phyloP scores from a whole-genome alignment of 2,113 vertebrate species.

The Opisthocomus hoazin region DNA sequence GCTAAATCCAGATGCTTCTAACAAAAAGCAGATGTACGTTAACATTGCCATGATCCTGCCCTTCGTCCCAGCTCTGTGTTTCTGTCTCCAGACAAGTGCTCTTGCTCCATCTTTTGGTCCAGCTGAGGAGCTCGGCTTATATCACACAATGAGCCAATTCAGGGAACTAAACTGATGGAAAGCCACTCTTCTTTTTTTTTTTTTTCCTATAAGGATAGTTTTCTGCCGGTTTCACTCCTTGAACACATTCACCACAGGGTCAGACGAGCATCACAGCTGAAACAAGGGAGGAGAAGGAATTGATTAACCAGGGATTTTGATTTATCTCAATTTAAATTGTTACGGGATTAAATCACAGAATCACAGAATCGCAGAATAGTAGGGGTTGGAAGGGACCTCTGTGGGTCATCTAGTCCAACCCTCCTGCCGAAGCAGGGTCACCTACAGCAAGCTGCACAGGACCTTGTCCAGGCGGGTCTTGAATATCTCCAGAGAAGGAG shows the following conservation, averaged over 20 bases:
- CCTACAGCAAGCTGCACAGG: too few relatives aligned
- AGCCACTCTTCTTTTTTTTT: neutral
- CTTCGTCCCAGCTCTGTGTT: neutral
- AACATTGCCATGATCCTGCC: neutral
- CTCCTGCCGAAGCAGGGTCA: too few relatives aligned
- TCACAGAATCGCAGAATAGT: too few relatives aligned
- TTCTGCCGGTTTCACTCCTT: neutral
- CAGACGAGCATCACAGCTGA: neutral
- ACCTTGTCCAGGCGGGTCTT: too few relatives aligned
- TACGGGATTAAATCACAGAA: neutral
- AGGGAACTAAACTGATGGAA: neutral
- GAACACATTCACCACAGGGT: neutral
- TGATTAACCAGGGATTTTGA: neutral
- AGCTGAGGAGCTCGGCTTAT: neutral
- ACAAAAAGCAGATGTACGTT: neutral
- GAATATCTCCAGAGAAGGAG: too few relatives aligned
- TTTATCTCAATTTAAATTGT: neutral
- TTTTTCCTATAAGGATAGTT: neutral
- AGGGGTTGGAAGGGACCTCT: too few relatives aligned
- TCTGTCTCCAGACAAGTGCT: neutral
- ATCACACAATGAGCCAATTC: neutral
- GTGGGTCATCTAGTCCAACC: too few relatives aligned
- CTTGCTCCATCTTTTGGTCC: neutral
- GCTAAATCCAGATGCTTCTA: neutral
- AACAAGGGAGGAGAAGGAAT: neutral